Conservation (phyloP, 2,888 invertebrate species). For the Drosophila nr. fundita region DNA sequence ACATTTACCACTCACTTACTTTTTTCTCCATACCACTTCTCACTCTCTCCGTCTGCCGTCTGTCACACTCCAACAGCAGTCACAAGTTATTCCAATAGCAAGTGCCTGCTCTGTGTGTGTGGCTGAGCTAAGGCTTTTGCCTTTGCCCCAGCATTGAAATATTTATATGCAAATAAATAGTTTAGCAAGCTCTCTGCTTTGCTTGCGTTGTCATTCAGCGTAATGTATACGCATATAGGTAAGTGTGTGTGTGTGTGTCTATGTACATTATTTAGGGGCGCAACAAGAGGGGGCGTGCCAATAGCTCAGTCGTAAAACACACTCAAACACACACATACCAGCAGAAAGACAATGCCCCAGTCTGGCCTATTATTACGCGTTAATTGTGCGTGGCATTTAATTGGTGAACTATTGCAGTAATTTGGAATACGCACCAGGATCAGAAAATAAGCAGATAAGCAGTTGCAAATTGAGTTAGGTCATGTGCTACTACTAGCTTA, state of each 20-base stretch:
- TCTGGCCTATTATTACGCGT: slow-evolving; percentile 63
- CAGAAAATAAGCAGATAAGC: slow-evolving; percentile 35
- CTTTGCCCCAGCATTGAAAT: slow-evolving; percentile 60
- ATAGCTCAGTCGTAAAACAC: slow-evolving; percentile 59
- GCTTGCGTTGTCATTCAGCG: slow-evolving; percentile 59
- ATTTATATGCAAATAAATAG: slow-evolving; percentile 80
- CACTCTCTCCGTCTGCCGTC: neutral
- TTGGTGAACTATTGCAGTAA: slow-evolving; percentile 67
- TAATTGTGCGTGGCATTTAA: slow-evolving; percentile 76
- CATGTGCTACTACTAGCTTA: slow-evolving; percentile 33
- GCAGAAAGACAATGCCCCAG: slow-evolving; percentile 17
- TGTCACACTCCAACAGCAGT: slow-evolving; percentile 13
- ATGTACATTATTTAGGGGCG: neutral
- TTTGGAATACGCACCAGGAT: neutral
- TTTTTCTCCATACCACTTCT: neutral
- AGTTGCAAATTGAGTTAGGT: slow-evolving; percentile 33
- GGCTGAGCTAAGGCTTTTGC: slow-evolving; percentile 27
- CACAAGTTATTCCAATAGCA: slow-evolving; percentile 46
- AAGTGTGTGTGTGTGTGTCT: neutral
- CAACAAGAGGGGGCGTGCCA: slow-evolving; percentile 37
- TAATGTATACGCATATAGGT: slow-evolving; percentile 30
- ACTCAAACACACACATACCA: slow-evolving; percentile 28
- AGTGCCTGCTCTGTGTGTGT: slow-evolving; percentile 36
- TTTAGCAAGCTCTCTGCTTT: slow-evolving; percentile 72
- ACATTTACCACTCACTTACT: neutral